Percentiles rank a stretch among this genome's conserved stretches.
These are phyloP conservation scores for Oreochromis aureus DNA, from an alignment of 2,113 vertebrate genomes.

Conservation along the genomic window DNA sequence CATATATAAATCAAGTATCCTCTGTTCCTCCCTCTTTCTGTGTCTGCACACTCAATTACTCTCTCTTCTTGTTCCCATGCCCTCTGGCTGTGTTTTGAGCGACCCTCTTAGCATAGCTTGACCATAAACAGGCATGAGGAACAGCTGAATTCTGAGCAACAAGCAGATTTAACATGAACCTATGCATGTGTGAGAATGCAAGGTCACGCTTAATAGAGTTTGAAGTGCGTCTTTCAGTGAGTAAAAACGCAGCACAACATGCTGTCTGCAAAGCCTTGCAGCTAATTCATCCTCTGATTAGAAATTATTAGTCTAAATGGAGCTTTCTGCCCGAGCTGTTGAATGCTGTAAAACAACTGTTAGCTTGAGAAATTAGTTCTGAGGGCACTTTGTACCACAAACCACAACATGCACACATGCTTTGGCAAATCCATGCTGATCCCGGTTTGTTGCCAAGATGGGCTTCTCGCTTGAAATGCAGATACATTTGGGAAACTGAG, in stretches of 20 bases:
- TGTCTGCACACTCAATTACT: neutral
- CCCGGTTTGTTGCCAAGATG: neutral
- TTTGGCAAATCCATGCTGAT: neutral
- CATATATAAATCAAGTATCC: neutral
- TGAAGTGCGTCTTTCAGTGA: neutral
- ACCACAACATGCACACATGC: neutral
- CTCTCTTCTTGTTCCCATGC: neutral
- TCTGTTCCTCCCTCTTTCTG: neutral
- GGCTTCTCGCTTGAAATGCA: neutral
- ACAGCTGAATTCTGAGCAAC: neutral
- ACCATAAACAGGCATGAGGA: constrained; percentile 37
- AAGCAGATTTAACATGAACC: neutral
- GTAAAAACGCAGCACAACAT: neutral
- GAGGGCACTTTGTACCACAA: neutral
- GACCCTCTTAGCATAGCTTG: constrained; percentile 31
- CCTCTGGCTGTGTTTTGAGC: neutral
- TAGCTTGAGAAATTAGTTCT: neutral
- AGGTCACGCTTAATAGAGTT: neutral
- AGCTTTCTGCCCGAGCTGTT: neutral
- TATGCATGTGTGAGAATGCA: neutral
- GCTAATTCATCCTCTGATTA: neutral
- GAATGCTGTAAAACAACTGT: neutral
- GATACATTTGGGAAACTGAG: neutral
- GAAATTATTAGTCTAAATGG: neutral
- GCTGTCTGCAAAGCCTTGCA: neutral